Evolutionary conservation across 2,113 vertebrate genomes (phyloP), one percentile per base, ranked within the genome.

Genomic region (Paradoxurus hermaphroditus): DNA sequence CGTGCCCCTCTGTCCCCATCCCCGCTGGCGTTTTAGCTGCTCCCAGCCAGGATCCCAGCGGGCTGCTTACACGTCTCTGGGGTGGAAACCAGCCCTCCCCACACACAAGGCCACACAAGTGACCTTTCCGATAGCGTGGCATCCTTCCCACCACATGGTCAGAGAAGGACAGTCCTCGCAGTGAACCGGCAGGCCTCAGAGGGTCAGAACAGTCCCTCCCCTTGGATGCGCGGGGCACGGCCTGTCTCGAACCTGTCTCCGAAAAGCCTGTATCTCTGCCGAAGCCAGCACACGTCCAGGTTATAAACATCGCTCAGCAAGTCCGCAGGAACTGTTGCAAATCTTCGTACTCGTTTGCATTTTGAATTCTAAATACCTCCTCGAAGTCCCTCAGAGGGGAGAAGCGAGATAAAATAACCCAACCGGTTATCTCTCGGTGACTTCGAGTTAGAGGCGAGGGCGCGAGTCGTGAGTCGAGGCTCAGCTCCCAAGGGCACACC

Each of bases 301-400:
- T 59, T 3, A 46, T 59, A 73, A 89, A 63, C 29, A 36, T 0
- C 16, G 78, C 53, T 88, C 84, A 56, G 53, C 8, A 70, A 90
- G 39, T 59, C 25, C 79, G 62, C 31, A 6, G 1, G 11, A 31
- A 36, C 0, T 7, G n/a, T 70, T 34, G 34, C 18, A 63, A 68
- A 90, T 68, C 86, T 91, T 65, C 68, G 11, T 4, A 25, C 3
- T 29, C 23, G 63, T 73, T 84, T 87, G 92, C 82, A 11, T 63
- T 90, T 36, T 92, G 89, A 90, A 85, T 68, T 73, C 92, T n/a
- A 81, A 68, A 63, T 29, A 46, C 83, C 18, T 68, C 86, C 85
- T 78, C 49, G 23, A 94, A 95, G 41, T 70, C 41, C 62, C 9
- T 87, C 67, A 46, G 29, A 29, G 3, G 5, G 6, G 23, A 84